Base-by-base conservation (phyloP, 2,797 vertebrate species). In the Lagocephalus sceleratus region DNA sequence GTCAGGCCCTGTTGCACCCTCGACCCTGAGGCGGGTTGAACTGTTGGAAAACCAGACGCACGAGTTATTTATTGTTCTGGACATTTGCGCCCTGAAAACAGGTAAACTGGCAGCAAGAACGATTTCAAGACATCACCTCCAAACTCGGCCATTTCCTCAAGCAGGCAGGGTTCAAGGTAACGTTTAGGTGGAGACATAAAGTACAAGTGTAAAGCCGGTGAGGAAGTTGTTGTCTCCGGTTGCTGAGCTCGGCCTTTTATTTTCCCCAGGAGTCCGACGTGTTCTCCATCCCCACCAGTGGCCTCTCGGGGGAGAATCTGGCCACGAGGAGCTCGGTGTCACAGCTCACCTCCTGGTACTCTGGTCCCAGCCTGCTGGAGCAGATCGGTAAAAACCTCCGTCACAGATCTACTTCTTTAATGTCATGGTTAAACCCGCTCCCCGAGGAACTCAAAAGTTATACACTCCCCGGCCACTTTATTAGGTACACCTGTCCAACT, bases 91-190 rank as follows among this genome's bases (percentile, higher is more conserved):
- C 12, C n/a, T n/a, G 14, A 41, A 73, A 85, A 82, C 87, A 99
- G 97, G 97, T 99, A 55, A 94, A 89, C 83, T 99, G 97, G 97
- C 95, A 98, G 71, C 91, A 95, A 79, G 94, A 96, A 57, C 93
- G 97, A 58, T 99, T 99, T 91, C 85, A 91, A 75, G 95, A 98
- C 78, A 93, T 99, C 61, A 86, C 82, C 6, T 92, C 85, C 60
- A 99, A 98, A 85, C 95, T 99, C 1, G 92, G 95, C 2, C 94
- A 96, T 22, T 99, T 99, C 82, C 92, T 99, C 71, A 99, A 97
- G 73, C 97, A 98, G 90, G 96, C 97, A 55, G 97, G 97, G 67
- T 99, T 98, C 87, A 99, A 99, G 94, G 97, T 44, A 20, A 0
- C 19, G 20, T 61, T 23, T 14, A 32, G 23, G 15, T 35, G 12